A percentile compares a stretch with the other conserved stretches of the same genome.
Evolutionary conservation across 1,140 invertebrate genomes (phyloP).

Genomic region (Mercenaria mercenaria): DNA sequence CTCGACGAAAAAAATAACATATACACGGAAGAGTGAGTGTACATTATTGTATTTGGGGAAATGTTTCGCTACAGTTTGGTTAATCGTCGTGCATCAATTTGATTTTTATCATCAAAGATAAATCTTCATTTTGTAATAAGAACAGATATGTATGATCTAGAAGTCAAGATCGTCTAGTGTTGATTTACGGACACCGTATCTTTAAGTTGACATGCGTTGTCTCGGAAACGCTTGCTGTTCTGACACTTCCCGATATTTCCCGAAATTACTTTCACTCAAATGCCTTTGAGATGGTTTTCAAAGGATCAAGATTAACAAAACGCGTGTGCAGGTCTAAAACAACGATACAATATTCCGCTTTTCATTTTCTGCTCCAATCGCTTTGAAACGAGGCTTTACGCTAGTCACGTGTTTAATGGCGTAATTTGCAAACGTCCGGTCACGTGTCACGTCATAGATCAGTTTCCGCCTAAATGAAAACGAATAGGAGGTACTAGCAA

Average conservation of each 20-base stretch:
- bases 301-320: conserved; percentile 15
- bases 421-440: conserved; percentile 14
- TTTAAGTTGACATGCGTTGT: conserved; percentile 37
- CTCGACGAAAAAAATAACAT: too few relatives aligned
- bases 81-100: too few relatives aligned
- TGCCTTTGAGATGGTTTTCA: conserved; percentile 35
- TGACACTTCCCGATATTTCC: conserved; percentile 36
- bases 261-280: conserved; percentile 41
- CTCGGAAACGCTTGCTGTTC: conserved; percentile 43
- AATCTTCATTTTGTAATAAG: too few relatives aligned
- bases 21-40: too few relatives aligned
- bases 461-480: conserved; percentile 51
- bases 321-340: conserved; percentile 46
- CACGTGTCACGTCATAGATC: conserved; percentile 52
- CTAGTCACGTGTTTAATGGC: conserved; percentile 43
- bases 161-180: conserved; percentile 22
- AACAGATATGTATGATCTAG: too few relatives aligned
- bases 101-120: too few relatives aligned
- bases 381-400: conserved; percentile 39
- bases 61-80: too few relatives aligned
- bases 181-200: conserved; percentile 24
- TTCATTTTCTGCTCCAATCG: conserved; percentile 58
- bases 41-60: too few relatives aligned
- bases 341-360: conserved; percentile 47
- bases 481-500: conserved; percentile 20